Conservation (phyloP, 1,140 invertebrate genomes). For the Trachelipus rathkii region DNA sequence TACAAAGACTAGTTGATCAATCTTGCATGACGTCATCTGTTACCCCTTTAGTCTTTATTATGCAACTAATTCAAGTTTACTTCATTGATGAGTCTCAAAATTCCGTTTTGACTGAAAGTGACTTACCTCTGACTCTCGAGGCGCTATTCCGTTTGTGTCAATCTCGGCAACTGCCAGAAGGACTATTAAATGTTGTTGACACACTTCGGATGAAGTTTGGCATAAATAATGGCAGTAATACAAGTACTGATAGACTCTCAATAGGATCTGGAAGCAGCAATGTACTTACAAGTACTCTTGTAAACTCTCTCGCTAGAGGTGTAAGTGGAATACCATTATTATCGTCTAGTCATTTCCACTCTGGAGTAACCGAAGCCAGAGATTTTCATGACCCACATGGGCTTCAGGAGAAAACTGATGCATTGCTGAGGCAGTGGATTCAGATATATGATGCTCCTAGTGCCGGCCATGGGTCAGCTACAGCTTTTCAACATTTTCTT, state of each 20-base stretch:
- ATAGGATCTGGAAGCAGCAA: constrained; percentile 33
- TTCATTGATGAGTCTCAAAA: constrained; percentile 79
- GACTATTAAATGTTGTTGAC: constrained; percentile 45
- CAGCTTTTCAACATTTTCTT: constrained; percentile 89
- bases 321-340: neutral
- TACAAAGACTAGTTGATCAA: constrained; percentile 82
- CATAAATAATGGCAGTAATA: constrained; percentile 22
- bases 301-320: constrained; percentile 28
- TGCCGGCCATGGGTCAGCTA: constrained; percentile 77
- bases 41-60: constrained; percentile 76
- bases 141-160: constrained; percentile 38
- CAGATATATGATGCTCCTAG: constrained; percentile 76
- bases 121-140: constrained; percentile 72
- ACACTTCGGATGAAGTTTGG: constrained; percentile 45
- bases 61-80: constrained; percentile 71
- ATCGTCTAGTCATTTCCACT: constrained; percentile 85
- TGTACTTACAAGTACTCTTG: constrained; percentile 22
- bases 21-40: constrained; percentile 35
- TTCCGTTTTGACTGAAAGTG: constrained; percentile 63
- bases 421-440: constrained; percentile 90
- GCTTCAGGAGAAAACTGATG: constrained; percentile 92
- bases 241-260: constrained; percentile 14
- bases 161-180: constrained; percentile 42
- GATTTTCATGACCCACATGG: constrained; percentile 92
- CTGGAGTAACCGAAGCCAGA: constrained; percentile 76